Base-by-base conservation (phyloP, 2,797 vertebrate genomes). In the Helarctos malayanus region DNA sequence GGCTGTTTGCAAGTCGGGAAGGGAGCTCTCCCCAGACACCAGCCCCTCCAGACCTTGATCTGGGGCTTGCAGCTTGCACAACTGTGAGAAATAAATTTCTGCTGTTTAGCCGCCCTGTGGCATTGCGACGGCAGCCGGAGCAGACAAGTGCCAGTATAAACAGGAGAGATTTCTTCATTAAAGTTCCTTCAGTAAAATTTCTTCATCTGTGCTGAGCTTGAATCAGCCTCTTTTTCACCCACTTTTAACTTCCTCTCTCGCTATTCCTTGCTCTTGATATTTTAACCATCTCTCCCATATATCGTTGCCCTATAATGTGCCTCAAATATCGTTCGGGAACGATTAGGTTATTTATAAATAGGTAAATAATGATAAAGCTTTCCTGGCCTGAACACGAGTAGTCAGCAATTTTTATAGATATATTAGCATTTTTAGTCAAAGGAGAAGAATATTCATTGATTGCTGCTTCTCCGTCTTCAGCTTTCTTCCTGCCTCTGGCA, bases 401-500 rank as follows among this genome's bases (percentile, higher is more conserved):
- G 21, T 49, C 63, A 95, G 80, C 12, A 75, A 21, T 2, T 21
- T 80, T 83, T 79, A 71, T 47, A 32, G 32, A 75, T 29, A 32
- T 94, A 45, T 27, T 84, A 68, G 57, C 18, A 94, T 71, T 96
- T 25, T 35, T 41, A 71, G 89, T 41, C 92, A 45, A 96, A 97
- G n/a, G 63, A 91, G 57, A 35, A 76, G 49, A 57, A 57, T 76
- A 79, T 88, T 89, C 76, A 94, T 41, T 23, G 18, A 91, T 94
- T 92, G 78, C 9, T 91, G 7, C 59, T 47, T 89, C 92, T 97
- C 57, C 94, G n/a, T 73, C 95, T 98, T 97, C 29, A 47, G 4
- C 45, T 97, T 95, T 93, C 90, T 52, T 94, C 12, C 41, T 57
- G 10, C 83, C 29, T 96, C 8, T 57, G 78, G 45, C 38, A 91